Conservation (phyloP, 2,113 vertebrate species). For the Mirounga angustirostris region DNA sequence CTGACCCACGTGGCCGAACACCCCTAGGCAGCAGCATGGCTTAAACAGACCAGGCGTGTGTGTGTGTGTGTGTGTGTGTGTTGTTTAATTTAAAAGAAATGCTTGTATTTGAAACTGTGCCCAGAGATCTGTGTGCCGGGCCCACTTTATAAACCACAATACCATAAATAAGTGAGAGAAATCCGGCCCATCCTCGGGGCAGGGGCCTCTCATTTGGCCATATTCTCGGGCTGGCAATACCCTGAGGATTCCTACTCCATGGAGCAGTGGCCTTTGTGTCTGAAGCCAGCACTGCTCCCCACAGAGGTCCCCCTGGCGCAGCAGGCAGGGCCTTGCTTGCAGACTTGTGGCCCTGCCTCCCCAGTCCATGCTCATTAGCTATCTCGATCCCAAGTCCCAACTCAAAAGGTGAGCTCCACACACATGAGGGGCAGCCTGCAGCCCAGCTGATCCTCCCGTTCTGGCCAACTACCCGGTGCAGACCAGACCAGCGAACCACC, state of each 20-base stretch:
- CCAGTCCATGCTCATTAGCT: background rate
- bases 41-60: slow-evolving; percentile 47
- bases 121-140: slow-evolving; percentile 72
- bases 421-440: background rate
- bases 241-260: slow-evolving; percentile 16
- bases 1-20: slow-evolving; percentile 62
- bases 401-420: background rate
- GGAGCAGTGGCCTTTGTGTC: slow-evolving; percentile 63
- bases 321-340: background rate
- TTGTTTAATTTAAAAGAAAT: slow-evolving; percentile 78
- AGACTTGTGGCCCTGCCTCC: background rate
- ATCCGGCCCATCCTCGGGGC: slow-evolving; percentile 56
- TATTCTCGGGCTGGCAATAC: slow-evolving; percentile 43
- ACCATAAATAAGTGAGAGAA: slow-evolving; percentile 77
- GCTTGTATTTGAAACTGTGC: slow-evolving; percentile 78
- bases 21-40: slow-evolving; percentile 47
- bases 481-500: background rate
- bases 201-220: slow-evolving; percentile 59
- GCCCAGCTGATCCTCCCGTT: slow-evolving; percentile 12
- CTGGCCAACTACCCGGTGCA: background rate
- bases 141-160: slow-evolving; percentile 68
- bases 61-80: background rate
- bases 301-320: slow-evolving; percentile 2
- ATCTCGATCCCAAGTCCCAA: background rate
- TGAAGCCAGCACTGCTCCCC: background rate